These are phyloP conservation scores for Pomatorhinus ruficollis DNA, from an alignment of 2,113 vertebrate species.

Conservation along the genomic window DNA sequence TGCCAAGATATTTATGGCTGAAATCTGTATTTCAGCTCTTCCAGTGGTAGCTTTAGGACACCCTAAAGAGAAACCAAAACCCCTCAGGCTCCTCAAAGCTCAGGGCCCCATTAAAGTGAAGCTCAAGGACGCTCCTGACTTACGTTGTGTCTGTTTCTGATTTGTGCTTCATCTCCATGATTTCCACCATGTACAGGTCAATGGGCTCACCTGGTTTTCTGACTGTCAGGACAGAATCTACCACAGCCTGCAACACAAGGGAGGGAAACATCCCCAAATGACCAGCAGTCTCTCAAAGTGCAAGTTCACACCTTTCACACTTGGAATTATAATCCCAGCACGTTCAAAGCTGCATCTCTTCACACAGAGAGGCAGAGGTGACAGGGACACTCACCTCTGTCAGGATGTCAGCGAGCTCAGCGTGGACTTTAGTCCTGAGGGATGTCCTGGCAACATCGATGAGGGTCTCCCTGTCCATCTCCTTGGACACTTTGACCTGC, in stretches of 20 bases:
- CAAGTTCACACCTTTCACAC: neutral
- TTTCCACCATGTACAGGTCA: slow-evolving; percentile 97
- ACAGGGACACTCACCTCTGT: slow-evolving; percentile 81
- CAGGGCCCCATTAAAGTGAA: neutral
- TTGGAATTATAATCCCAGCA: neutral
- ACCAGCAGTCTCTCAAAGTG: neutral
- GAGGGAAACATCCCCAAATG: neutral
- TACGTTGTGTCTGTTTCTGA: slow-evolving; percentile 94
- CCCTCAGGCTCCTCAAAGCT: neutral
- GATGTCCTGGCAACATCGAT: slow-evolving; percentile 92
- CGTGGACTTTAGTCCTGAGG: slow-evolving; percentile 93
- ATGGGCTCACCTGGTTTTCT: slow-evolving; percentile 86
- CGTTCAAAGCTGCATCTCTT: neutral
- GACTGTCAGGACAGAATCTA: slow-evolving; percentile 91
- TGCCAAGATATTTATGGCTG: too few relatives aligned
- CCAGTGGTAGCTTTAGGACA: neutral
- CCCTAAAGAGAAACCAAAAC: neutral
- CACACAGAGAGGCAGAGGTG: neutral
- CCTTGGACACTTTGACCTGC: slow-evolving; percentile 87
- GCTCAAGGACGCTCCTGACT: slow-evolving; percentile 36
- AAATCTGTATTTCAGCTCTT: neutral
- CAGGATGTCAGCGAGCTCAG: slow-evolving; percentile 90
- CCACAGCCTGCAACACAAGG: slow-evolving; percentile 83
- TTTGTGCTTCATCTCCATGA: slow-evolving; percentile 99
- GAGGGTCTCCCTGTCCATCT: slow-evolving; percentile 94